Conservation (phyloP, 2,888 invertebrate species). For the Lamellibrachia columna region DNA sequence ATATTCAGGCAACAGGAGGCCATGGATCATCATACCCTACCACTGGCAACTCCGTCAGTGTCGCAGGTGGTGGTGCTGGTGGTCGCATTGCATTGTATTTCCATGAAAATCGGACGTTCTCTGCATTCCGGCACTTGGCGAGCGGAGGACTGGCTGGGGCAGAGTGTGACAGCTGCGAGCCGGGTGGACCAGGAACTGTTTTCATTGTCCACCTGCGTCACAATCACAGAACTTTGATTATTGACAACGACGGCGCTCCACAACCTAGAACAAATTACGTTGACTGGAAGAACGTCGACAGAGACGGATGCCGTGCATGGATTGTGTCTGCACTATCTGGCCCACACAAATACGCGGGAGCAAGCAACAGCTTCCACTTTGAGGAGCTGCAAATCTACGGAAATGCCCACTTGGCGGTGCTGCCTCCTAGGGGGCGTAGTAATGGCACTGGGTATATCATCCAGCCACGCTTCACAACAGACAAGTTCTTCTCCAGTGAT, state of each 20-base stretch:
- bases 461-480: constrained; percentile 18
- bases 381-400: constrained; percentile 56
- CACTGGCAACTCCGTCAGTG: not conserved
- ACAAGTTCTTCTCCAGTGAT: not conserved
- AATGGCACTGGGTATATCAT: constrained; percentile 33
- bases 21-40: not conserved
- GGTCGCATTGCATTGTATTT: constrained; percentile 54
- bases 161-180: constrained; percentile 37
- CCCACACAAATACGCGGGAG: constrained; percentile 45
- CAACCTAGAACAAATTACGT: constrained; percentile 45
- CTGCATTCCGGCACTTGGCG: constrained; percentile 50
- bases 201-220: constrained; percentile 47
- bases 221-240: constrained; percentile 47
- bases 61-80: constrained; percentile 45
- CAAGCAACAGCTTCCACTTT: constrained; percentile 38
- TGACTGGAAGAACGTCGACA: constrained; percentile 45
- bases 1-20: constrained; percentile 31
- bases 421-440: constrained; percentile 41
- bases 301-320: constrained; percentile 48
- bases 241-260: constrained; percentile 50
- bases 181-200: constrained; percentile 52
- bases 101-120: constrained; percentile 49
- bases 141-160: constrained; percentile 45
- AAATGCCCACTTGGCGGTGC: constrained; percentile 50
- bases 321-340: constrained; percentile 48